These are phyloP conservation scores for Amiota minor DNA, from an alignment of 2,888 invertebrate species.

Conservation along the genomic window DNA sequence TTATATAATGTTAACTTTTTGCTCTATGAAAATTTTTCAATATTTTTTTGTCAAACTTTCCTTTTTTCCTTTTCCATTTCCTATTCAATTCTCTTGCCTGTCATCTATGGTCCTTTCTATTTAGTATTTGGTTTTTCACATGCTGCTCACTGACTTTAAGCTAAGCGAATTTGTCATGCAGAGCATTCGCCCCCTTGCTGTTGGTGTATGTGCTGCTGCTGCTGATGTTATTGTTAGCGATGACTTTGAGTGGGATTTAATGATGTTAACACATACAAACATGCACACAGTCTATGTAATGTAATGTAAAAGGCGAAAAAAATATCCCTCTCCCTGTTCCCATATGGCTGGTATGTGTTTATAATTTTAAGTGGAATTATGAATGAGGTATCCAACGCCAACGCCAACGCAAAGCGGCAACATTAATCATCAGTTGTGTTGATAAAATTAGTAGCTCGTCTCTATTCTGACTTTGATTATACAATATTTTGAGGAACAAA, in stretches of 20 bases:
- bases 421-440: constrained; percentile 20
- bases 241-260: constrained; percentile 12
- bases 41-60: not conserved
- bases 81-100: no score
- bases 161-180: constrained; percentile 16
- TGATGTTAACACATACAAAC: not conserved
- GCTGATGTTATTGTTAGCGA: not conserved
- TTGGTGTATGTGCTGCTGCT: not conserved
- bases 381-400: no score
- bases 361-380: no score
- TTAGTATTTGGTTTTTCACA: no score
- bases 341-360: no score
- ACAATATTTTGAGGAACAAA: no score
- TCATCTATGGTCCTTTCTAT: no score
- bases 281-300: no score
- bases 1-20: constrained; percentile 6
- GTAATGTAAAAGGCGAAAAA: no score
- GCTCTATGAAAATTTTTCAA: constrained; percentile 15
- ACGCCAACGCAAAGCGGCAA: not conserved
- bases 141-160: not conserved
- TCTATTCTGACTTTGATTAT: not conserved
- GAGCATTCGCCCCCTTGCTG: not conserved
- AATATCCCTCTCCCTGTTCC: no score
- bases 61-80: not conserved
- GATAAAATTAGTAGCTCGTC: not conserved